Evolutionary conservation across 2,113 vertebrate genomes (phyloP), one percentile per base, ranked within the genome.

Genomic region (Trogon surrucura): DNA sequence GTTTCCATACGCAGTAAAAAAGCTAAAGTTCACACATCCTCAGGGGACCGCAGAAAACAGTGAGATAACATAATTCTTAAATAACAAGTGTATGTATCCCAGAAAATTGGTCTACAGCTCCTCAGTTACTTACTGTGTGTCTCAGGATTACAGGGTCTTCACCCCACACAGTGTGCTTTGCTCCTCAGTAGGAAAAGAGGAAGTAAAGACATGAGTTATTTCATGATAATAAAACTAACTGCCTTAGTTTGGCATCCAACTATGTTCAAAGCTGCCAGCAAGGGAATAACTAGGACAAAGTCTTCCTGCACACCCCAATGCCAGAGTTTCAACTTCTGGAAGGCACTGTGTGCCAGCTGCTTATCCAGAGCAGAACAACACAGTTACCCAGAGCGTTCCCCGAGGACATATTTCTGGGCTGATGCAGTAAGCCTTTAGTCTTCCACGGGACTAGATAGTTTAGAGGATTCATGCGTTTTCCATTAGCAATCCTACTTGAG

Each of bases 391-490:
- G 25, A 15, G 20, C 29, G 12, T 4, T 77, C 67, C 48, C 57
- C 77, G 15, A 57, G 26, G 20, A 77, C 16, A 27, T 16, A 15
- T 4, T 10, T 53, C 62, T 38, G 54, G 45, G 54, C 34, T 87
- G 70, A 32, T 32, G 67, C 67, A 69, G 19, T 13, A 72, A 57
- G 30, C 14, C n/a, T 65, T 67, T 26, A 50, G 30, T 32, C n/a
- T 73, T 65, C 66, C 44, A 14, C 3, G 25, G 54, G 41, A 36
- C 26, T 15, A 57, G 45, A 48, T 22, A 64, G 15, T n/a, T 91
- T 6, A 61, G 50, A 85, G 71, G 71, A 93, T 93, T 73, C 26
- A 29, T 56, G 16, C 29, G 29, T 88, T 93, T 95, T 88, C 67
- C 64, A 60, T 16, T 78, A 70, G 16, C 27, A 88, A 94, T 86